These are phyloP conservation scores for Drosophila hydei DNA, from an alignment of 1,140 invertebrate species.

Conservation along the genomic window DNA sequence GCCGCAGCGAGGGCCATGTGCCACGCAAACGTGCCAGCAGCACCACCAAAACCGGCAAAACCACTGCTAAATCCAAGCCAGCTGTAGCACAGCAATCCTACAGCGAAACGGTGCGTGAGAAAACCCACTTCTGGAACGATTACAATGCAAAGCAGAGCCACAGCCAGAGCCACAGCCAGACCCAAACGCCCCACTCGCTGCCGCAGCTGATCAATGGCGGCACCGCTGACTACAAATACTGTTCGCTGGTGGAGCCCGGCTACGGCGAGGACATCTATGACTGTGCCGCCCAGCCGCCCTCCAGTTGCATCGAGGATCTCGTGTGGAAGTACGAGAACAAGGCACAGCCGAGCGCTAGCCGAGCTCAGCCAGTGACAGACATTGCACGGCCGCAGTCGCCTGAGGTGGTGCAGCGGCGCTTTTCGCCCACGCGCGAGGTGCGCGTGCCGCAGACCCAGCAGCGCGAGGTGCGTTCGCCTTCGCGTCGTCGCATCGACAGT, in stretches of 20 bases:
- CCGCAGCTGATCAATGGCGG: conserved; percentile 33
- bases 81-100: conserved; percentile 36
- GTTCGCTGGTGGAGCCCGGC: conserved; percentile 36
- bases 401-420: conserved; percentile 48
- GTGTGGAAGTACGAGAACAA: conserved; percentile 77
- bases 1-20: conserved; percentile 72
- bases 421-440: conserved; percentile 77
- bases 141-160: conserved; percentile 68
- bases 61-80: conserved; percentile 3
- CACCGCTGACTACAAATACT: conserved; percentile 42
- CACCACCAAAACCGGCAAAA: not conserved
- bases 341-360: conserved; percentile 19
- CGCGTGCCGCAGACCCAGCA: conserved; percentile 81
- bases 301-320: conserved; percentile 74
- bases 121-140: conserved; percentile 74
- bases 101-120: conserved; percentile 67
- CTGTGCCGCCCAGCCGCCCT: conserved; percentile 16
- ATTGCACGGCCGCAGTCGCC: conserved; percentile 68
- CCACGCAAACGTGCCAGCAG: conserved; percentile 49
- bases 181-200: conserved; percentile 39
- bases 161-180: not conserved
- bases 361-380: conserved; percentile 42
- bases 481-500: conserved; percentile 86
- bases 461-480: conserved; percentile 87
- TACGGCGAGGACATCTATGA: conserved; percentile 63